A percentile compares a stretch with the other conserved stretches of the same genome.
Evolutionary conservation across 2,888 invertebrate genomes (phyloP).

Genomic region (Endotricha flammealis): DNA sequence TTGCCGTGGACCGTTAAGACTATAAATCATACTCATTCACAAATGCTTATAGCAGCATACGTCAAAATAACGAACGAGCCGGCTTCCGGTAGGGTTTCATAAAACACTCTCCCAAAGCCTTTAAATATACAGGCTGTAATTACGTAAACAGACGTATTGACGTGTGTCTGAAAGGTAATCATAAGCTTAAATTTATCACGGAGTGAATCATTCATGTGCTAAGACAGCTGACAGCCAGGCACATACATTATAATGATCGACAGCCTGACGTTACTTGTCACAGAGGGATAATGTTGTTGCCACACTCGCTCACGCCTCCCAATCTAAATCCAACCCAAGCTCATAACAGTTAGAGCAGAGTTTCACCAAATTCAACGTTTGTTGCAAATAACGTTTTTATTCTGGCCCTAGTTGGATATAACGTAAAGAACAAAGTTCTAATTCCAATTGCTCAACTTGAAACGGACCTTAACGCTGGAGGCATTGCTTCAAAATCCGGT

Average conservation of each 20-base stretch:
- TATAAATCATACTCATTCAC: slow-evolving; percentile 64
- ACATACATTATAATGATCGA: slow-evolving; percentile 78
- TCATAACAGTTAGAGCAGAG: slow-evolving; percentile 17
- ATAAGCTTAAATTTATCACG: slow-evolving; percentile 77
- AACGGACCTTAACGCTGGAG: slow-evolving; percentile 42
- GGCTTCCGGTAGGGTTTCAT: slow-evolving; percentile 54
- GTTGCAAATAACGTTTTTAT: slow-evolving; percentile 41
- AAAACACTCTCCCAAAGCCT: slow-evolving; percentile 56
- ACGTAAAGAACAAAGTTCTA: slow-evolving; percentile 70
- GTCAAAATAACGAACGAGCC: slow-evolving; percentile 53
- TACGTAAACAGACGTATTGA: slow-evolving; percentile 75
- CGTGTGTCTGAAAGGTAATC: slow-evolving; percentile 75
- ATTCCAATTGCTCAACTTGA: slow-evolving; percentile 33
- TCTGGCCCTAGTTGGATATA: slow-evolving; percentile 48
- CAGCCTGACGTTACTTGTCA: slow-evolving; percentile 75
- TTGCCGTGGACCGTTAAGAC: slow-evolving; percentile 43
- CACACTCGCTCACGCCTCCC: slow-evolving; percentile 36
- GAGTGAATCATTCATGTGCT: slow-evolving; percentile 76
- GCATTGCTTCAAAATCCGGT: slow-evolving; percentile 41
- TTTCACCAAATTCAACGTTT: slow-evolving; percentile 17
- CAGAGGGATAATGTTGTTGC: slow-evolving; percentile 75
- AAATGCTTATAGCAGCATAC: slow-evolving; percentile 44
- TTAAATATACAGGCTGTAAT: slow-evolving; percentile 62
- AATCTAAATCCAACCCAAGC: slow-evolving; percentile 27
- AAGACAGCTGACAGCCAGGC: slow-evolving; percentile 75